phyloP scores from a whole-genome alignment of 2,113 vertebrate genomes.

The Psophia crepitans region DNA sequence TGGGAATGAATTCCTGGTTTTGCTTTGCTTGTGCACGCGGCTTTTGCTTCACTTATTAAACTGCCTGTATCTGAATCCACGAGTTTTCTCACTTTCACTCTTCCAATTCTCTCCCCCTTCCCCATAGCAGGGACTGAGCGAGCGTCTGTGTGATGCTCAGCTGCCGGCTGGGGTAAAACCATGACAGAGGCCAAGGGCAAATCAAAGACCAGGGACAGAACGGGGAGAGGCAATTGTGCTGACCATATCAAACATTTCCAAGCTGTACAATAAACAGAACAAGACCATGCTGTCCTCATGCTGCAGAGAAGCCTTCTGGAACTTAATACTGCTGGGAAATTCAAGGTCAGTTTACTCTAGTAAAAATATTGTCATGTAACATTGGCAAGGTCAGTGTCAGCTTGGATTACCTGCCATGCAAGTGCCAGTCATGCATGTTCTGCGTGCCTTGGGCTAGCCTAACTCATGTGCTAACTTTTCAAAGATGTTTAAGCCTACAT shows the following conservation, averaged over 20 bases:
- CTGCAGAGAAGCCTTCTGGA: neutral
- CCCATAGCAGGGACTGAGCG: too few relatives aligned
- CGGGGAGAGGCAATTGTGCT: neutral
- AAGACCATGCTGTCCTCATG: fast-evolving
- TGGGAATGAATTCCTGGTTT: too few relatives aligned
- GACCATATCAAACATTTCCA: neutral
- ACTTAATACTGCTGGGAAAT: neutral
- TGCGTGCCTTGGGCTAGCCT: constrained; percentile 18
- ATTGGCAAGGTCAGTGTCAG: constrained; percentile 50
- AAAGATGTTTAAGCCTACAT: neutral
- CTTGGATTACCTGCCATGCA: constrained; percentile 40
- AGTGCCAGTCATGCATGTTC: constrained; percentile 29
- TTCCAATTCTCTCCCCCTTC: too few relatives aligned
- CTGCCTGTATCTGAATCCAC: too few relatives aligned
- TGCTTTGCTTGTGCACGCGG: too few relatives aligned
- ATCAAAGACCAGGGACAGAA: neutral
- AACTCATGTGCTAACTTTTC: neutral
- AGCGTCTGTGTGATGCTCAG: too few relatives aligned
- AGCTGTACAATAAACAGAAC: neutral
- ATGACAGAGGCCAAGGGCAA: neutral
- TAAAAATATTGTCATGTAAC: neutral
- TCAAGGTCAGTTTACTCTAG: constrained; percentile 2
- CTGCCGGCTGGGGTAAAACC: too few relatives aligned
- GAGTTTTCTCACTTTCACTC: too few relatives aligned
- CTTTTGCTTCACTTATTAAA: too few relatives aligned